phyloP scores from a whole-genome alignment of 2,113 vertebrate species.

The Tamias sibiricus region DNA sequence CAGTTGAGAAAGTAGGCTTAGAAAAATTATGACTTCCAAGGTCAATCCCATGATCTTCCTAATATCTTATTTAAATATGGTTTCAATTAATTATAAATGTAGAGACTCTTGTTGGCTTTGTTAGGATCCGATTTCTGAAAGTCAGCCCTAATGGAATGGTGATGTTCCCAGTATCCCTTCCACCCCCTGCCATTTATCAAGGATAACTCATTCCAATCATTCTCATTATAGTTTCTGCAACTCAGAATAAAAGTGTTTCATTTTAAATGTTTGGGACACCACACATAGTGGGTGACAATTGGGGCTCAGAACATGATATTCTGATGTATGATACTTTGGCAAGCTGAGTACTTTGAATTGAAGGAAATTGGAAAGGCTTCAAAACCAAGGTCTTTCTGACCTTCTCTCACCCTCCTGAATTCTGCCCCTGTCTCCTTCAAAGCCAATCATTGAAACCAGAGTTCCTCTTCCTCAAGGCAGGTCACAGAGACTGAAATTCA shows the following conservation, averaged over 20 bases:
- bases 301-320: too few relatives aligned
- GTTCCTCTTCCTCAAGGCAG: neutral
- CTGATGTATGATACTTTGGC: neutral
- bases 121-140: conserved; percentile 34
- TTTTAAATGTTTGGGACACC: neutral
- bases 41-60: neutral
- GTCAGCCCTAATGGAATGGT: neutral
- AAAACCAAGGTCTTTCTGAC: neutral
- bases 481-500: neutral
- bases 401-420: neutral
- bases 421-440: neutral
- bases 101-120: neutral
- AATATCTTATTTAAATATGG: neutral
- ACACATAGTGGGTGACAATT: neutral
- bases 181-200: neutral
- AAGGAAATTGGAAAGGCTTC: neutral
- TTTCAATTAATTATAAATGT: neutral
- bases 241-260: neutral
- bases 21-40: conserved; percentile 16
- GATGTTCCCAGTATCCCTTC: neutral
- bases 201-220: neutral
- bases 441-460: neutral
- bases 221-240: neutral
- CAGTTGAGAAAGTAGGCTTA: conserved; percentile 39
- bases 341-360: neutral